phyloP scores from a whole-genome alignment of 1,140 invertebrate genomes.

The Danaus plexippus region DNA sequence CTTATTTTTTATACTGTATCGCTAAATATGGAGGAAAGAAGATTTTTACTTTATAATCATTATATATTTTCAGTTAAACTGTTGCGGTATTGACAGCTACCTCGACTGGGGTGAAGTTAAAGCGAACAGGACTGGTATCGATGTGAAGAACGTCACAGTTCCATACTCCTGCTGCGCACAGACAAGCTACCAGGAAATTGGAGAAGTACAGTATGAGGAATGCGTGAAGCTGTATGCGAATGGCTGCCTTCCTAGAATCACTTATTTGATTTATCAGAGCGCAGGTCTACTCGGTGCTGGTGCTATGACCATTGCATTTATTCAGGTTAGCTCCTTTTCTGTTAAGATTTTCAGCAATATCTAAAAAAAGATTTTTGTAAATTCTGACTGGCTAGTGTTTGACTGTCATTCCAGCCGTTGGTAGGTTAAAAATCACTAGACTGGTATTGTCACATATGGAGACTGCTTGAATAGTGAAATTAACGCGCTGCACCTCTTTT shows the following conservation, averaged over 20 bases:
- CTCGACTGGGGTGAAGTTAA: slow-evolving; percentile 75
- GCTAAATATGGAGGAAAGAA: too few relatives aligned
- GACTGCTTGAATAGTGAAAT: too few relatives aligned
- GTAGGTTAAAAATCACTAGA: too few relatives aligned
- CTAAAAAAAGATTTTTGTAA: neutral
- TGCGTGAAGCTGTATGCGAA: slow-evolving; percentile 65
- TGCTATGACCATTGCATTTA: slow-evolving; percentile 84
- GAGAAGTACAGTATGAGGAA: slow-evolving; percentile 26
- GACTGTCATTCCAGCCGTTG: too few relatives aligned
- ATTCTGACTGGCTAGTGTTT: slow-evolving; percentile 2
- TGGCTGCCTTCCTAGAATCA: slow-evolving; percentile 79
- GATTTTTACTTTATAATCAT: too few relatives aligned
- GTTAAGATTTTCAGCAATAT: too few relatives aligned
- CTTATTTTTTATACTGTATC: too few relatives aligned
- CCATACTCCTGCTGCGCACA: slow-evolving; percentile 74
- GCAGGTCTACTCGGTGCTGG: slow-evolving; percentile 84
- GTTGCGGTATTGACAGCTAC: slow-evolving; percentile 79
- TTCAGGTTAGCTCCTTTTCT: slow-evolving; percentile 73
- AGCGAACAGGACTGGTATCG: slow-evolving; percentile 27
- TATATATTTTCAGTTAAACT: slow-evolving; percentile 75
- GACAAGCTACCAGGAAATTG: slow-evolving; percentile 26
- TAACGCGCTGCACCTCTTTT: too few relatives aligned
- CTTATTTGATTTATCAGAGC: slow-evolving; percentile 79
- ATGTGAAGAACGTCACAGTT: slow-evolving; percentile 54
- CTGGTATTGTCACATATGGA: too few relatives aligned